These are phyloP conservation scores for Nothoprocta perdicaria DNA, from an alignment of 2,113 vertebrate genomes.

Conservation along the genomic window DNA sequence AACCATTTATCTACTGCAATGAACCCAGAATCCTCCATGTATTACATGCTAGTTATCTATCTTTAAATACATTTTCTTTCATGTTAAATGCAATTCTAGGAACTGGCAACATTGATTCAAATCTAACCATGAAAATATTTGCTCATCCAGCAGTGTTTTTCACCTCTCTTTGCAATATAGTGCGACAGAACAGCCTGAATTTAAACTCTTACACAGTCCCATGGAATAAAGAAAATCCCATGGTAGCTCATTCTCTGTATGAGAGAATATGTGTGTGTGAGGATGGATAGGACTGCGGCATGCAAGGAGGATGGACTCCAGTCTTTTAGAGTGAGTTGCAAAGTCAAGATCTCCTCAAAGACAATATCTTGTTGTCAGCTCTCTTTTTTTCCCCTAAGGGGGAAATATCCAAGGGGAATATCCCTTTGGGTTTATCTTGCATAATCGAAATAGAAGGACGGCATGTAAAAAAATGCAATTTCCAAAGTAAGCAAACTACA, in stretches of 20 bases:
- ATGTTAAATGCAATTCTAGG: background rate
- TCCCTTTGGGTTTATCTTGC: background rate
- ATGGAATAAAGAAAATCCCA: background rate
- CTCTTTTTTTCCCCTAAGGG: background rate
- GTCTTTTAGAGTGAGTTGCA: background rate
- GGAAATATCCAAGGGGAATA: background rate
- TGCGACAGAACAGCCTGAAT: background rate
- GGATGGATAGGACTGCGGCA: background rate
- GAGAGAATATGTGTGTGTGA: accelerated
- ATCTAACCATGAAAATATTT: background rate
- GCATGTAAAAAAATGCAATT: background rate
- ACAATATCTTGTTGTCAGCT: background rate
- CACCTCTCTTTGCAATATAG: background rate
- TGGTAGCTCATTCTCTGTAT: background rate
- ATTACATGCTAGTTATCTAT: background rate
- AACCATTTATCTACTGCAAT: background rate
- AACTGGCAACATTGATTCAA: background rate
- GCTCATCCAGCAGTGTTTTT: background rate
- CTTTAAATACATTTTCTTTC: background rate
- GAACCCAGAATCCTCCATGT: background rate
- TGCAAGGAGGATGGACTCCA: background rate
- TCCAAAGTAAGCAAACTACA: background rate
- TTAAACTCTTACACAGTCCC: background rate
- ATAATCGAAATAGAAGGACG: background rate
- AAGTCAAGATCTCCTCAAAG: background rate